phyloP scores from a whole-genome alignment of 2,113 vertebrate species.

The Dasyornis broadbenti region DNA sequence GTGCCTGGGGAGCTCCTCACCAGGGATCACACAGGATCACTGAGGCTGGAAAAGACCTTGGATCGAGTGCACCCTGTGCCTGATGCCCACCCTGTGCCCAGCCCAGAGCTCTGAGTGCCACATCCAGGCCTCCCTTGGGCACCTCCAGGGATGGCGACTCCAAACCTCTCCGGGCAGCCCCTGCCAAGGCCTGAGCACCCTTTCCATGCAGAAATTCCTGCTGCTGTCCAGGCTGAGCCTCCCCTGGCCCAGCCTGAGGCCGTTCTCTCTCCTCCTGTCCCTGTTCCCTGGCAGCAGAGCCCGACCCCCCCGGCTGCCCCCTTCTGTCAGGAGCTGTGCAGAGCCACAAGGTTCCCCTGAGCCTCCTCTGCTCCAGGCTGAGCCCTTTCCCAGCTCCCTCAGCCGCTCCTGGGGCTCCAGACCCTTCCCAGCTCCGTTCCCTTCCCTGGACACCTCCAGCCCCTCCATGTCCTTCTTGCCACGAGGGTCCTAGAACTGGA shows the following conservation, averaged over 20 bases:
- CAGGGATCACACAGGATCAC: not conserved
- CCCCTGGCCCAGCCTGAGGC: not conserved
- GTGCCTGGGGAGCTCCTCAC: not conserved
- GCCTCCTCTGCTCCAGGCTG: not conserved
- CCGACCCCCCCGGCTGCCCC: fast-evolving
- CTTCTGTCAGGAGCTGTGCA: not conserved
- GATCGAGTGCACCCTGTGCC: not conserved
- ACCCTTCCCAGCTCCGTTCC: not conserved
- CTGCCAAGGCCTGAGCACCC: fast-evolving
- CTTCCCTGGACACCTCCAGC: not conserved
- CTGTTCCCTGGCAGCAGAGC: not conserved
- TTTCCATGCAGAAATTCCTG: fast-evolving
- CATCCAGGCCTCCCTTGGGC: fast-evolving
- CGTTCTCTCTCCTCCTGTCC: not conserved
- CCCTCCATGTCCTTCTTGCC: not conserved
- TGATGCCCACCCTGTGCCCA: not conserved
- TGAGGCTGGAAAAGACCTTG: not conserved
- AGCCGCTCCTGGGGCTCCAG: fast-evolving
- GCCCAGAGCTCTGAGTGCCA: not conserved
- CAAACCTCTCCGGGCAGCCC: not conserved
- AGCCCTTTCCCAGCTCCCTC: not conserved
- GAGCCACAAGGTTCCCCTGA: not conserved
- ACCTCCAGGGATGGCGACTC: not conserved
- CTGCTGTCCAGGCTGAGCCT: fast-evolving
- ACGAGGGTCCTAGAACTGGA: not conserved